Conservation (phyloP, 1,140 invertebrate genomes). For the Lepidurus apus region DNA sequence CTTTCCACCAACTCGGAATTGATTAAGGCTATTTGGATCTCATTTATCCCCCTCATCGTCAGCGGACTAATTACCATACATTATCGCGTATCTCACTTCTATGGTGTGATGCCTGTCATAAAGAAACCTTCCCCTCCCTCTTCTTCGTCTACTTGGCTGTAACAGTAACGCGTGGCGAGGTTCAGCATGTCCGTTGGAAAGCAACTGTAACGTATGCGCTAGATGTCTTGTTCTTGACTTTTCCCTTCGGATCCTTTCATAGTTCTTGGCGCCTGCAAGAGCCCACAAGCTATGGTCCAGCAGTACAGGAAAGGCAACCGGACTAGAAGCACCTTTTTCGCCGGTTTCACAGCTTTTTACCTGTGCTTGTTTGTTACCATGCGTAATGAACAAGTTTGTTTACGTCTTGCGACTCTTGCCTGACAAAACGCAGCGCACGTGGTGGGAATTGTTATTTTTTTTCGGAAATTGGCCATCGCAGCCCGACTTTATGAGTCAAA, state of each 20-base stretch:
- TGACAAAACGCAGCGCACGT: not conserved
- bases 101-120: not conserved
- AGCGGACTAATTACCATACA: not conserved
- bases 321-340: not conserved
- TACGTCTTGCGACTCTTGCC: not conserved
- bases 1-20: not conserved
- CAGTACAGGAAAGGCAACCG: conserved; percentile 5
- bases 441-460: not conserved
- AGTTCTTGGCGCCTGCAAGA: not conserved
- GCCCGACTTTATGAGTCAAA: no score
- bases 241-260: not conserved
- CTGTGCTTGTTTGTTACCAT: not conserved
- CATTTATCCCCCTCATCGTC: not conserved
- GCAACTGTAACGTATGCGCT: not conserved
- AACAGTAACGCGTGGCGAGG: not conserved
- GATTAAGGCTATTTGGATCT: conserved; percentile 10
- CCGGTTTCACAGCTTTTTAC: not conserved
- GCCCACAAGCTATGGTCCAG: not conserved
- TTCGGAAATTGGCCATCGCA: not conserved
- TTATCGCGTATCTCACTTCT: not conserved
- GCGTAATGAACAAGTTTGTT: not conserved
- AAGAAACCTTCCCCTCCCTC: not conserved
- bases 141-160: no score
- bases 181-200: not conserved
- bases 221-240: conserved; percentile 22